These are phyloP conservation scores for Eretmochelys imbricata DNA, from an alignment of 2,113 vertebrate genomes.

Conservation along the genomic window DNA sequence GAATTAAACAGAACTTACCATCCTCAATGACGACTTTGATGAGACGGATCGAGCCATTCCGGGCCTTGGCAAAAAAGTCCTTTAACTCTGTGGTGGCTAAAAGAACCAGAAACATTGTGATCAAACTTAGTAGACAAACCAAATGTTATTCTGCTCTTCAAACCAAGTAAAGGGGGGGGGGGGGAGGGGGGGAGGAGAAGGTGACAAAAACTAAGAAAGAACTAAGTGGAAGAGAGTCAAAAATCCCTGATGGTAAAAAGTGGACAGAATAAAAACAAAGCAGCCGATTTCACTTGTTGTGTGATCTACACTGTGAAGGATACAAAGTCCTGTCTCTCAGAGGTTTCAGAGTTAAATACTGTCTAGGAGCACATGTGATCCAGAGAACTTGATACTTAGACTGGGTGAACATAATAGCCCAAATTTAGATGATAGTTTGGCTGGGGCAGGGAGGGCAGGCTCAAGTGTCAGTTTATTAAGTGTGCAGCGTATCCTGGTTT, in stretches of 20 bases:
- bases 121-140: conserved; percentile 46
- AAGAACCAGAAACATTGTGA: conserved; percentile 94
- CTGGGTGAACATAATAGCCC: conserved; percentile 79
- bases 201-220: not conserved
- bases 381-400: conserved; percentile 87
- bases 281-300: not conserved
- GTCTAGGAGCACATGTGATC: conserved; percentile 82
- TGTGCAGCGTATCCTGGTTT: not conserved
- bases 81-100: conserved; percentile 93
- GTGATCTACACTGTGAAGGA: not conserved
- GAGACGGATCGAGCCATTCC: conserved; percentile 89
- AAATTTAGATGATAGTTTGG: conserved; percentile 86
- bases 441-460: conserved; percentile 51
- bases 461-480: conserved; percentile 72
- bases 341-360: conserved; percentile 69
- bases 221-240: not conserved
- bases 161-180: not conserved
- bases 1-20: conserved; percentile 83
- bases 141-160: not conserved
- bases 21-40: conserved; percentile 96
- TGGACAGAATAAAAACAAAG: not conserved
- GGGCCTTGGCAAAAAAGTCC: conserved; percentile 93
- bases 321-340: conserved; percentile 2
- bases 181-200: not conserved
- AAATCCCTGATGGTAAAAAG: not conserved